These are phyloP conservation scores for Lasioglossum oenotherae DNA, from an alignment of 2,888 invertebrate species.

Conservation along the genomic window DNA sequence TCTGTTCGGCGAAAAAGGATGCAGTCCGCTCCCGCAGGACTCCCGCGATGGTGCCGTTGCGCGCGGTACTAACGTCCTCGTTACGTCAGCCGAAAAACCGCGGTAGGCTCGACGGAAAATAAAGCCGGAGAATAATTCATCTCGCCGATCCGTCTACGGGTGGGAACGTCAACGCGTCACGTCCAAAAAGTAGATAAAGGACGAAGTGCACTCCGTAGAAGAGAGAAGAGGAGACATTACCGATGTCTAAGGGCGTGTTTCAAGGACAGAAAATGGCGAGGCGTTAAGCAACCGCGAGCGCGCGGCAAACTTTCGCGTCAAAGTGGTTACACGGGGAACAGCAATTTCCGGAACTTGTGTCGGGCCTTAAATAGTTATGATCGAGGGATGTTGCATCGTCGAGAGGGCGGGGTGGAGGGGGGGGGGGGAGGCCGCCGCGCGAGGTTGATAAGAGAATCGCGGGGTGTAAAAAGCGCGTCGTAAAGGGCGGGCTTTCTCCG, in stretches of 20 bases:
- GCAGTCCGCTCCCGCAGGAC: conserved; percentile 14
- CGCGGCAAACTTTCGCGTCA: conserved; percentile 18
- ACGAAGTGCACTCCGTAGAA: background rate
- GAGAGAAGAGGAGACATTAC: background rate
- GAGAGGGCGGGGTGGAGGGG: background rate
- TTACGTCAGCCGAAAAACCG: conserved; percentile 66
- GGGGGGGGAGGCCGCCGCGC: background rate
- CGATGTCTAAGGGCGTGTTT: conserved; percentile 12
- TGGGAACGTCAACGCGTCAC: background rate
- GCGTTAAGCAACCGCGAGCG: background rate
- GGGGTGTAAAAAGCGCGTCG: conserved; percentile 70
- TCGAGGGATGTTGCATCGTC: conserved; percentile 31
- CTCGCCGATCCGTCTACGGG: background rate
- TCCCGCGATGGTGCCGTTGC: conserved; percentile 57
- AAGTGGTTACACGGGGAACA: conserved; percentile 39
- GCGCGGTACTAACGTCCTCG: conserved; percentile 76
- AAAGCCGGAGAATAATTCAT: background rate
- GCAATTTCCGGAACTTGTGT: conserved; percentile 60
- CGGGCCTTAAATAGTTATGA: conserved; percentile 61
- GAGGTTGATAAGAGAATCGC: conserved; percentile 61
- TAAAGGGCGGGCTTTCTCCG: conserved; percentile 55
- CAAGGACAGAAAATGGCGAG: conserved; percentile 22
- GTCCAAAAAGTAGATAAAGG: background rate
- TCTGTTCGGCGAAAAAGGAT: conserved; percentile 30
- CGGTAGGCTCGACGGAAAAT: background rate